Evolutionary conservation across 2,113 vertebrate genomes (phyloP).

Genomic region (Rhynchomys soricoides): DNA sequence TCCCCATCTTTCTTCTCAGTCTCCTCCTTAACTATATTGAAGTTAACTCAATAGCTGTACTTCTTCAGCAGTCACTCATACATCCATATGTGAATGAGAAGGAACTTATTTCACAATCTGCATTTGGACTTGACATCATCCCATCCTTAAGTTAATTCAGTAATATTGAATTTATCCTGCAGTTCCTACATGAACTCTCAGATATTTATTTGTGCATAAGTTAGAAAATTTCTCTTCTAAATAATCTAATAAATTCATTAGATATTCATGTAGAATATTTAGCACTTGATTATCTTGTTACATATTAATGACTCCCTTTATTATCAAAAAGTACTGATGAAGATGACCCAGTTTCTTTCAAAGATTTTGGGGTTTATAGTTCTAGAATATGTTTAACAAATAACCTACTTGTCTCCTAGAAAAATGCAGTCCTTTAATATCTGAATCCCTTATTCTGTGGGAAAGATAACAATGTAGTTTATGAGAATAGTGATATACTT

Average conservation of each 20-base stretch:
- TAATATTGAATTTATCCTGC: neutral
- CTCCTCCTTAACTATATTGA: neutral
- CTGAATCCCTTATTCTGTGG: neutral
- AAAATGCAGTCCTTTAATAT: neutral
- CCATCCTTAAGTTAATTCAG: neutral
- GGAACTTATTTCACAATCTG: neutral
- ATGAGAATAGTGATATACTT: neutral
- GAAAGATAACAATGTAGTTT: neutral
- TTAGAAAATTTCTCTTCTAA: neutral
- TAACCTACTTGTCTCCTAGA: neutral
- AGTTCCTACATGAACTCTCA: neutral
- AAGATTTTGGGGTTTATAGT: neutral
- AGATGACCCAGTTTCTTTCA: neutral
- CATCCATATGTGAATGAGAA: neutral
- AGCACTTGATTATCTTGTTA: neutral
- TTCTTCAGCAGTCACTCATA: neutral
- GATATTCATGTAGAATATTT: slow-evolving; percentile 1
- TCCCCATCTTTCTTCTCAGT: too few relatives aligned
- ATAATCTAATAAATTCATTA: neutral
- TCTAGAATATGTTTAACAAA: neutral
- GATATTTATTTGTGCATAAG: neutral
- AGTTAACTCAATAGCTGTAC: neutral
- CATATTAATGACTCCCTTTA: neutral
- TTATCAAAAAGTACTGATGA: neutral
- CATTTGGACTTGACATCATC: neutral